phyloP scores from a whole-genome alignment of 2,888 invertebrate species.

The Mesopsocus fuscifrons region DNA sequence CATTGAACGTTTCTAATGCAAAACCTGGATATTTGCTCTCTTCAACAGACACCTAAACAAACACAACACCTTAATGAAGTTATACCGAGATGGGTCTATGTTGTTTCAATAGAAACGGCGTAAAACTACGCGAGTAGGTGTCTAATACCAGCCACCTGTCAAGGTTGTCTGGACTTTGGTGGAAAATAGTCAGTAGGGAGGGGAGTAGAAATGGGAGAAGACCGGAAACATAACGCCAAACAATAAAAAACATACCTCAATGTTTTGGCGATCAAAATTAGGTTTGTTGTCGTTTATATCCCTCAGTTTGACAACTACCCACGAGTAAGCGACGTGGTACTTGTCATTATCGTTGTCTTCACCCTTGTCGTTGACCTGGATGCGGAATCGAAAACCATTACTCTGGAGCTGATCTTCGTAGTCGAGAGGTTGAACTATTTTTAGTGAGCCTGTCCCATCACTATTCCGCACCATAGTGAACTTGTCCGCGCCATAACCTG shows the following conservation, averaged over 20 bases:
- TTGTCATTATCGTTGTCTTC: slow-evolving; percentile 94
- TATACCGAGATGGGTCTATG: too few species aligned
- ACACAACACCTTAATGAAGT: too few species aligned
- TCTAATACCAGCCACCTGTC: too few species aligned
- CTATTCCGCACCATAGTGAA: slow-evolving; percentile 94
- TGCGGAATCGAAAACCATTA: slow-evolving; percentile 85
- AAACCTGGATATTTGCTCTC: slow-evolving; percentile 87
- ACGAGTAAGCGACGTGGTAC: slow-evolving; percentile 89
- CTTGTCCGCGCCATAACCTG: slow-evolving; percentile 88
- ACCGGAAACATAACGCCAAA: too few species aligned
- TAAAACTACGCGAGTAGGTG: too few species aligned
- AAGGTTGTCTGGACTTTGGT: too few species aligned
- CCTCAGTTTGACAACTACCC: slow-evolving; percentile 80
- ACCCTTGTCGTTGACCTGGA: slow-evolving; percentile 78
- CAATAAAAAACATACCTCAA: too few species aligned
- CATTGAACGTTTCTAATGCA: slow-evolving; percentile 80
- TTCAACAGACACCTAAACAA: slow-evolving; percentile 43
- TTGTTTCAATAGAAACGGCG: too few species aligned
- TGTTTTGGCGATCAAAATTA: slow-evolving; percentile 80
- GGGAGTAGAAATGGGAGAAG: too few species aligned
- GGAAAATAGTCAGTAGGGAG: too few species aligned
- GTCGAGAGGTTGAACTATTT: slow-evolving; percentile 88
- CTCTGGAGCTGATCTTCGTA: slow-evolving; percentile 89
- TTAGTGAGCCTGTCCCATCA: slow-evolving; percentile 85
- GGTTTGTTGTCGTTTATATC: slow-evolving; percentile 98